phyloP scores from a whole-genome alignment of 2,888 invertebrate genomes.

The Drosophila maculinotata region DNA sequence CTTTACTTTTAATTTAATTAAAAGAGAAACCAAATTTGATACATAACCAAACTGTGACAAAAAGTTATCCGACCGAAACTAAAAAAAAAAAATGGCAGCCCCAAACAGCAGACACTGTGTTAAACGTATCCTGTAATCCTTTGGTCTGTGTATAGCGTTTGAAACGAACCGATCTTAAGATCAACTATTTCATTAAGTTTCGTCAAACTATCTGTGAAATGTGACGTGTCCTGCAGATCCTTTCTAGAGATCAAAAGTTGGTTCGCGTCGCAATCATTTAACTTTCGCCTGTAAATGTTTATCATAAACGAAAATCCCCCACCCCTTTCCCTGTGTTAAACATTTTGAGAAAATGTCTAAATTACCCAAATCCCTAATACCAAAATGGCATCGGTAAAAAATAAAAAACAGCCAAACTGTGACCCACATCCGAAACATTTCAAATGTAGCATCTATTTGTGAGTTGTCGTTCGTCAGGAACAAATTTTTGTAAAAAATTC shows the following conservation, averaged over 20 bases:
- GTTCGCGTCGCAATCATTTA: constrained; percentile 18
- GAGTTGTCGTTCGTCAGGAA: constrained; percentile 49
- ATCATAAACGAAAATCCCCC: constrained; percentile 33
- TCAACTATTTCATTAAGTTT: constrained; percentile 53
- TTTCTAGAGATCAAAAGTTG: constrained; percentile 12
- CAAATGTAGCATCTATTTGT: constrained; percentile 43
- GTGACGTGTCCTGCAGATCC: constrained; percentile 16
- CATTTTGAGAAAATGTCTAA: constrained; percentile 61
- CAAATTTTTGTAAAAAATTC: constrained; percentile 29
- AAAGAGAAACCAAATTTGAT: constrained; percentile 51
- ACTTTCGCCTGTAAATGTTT: constrained; percentile 56
- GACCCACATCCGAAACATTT: constrained; percentile 37
- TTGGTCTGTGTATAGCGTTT: constrained; percentile 35
- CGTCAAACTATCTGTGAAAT: constrained; percentile 75
- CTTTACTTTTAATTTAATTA: constrained; percentile 62
- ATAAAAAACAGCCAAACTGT: constrained; percentile 60
- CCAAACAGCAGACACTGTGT: constrained; percentile 59
- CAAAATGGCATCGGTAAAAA: constrained; percentile 49
- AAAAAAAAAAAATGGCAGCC: constrained; percentile 20
- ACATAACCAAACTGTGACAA: constrained; percentile 49
- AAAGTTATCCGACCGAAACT: constrained; percentile 28
- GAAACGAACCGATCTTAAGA: constrained; percentile 34
- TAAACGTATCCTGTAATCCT: constrained; percentile 11
- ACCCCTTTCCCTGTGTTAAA: constrained; percentile 40
- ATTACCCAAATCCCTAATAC: constrained; percentile 16